Base-by-base conservation (phyloP, 2,113 vertebrate genomes). In the Delphinapterus leucas region DNA sequence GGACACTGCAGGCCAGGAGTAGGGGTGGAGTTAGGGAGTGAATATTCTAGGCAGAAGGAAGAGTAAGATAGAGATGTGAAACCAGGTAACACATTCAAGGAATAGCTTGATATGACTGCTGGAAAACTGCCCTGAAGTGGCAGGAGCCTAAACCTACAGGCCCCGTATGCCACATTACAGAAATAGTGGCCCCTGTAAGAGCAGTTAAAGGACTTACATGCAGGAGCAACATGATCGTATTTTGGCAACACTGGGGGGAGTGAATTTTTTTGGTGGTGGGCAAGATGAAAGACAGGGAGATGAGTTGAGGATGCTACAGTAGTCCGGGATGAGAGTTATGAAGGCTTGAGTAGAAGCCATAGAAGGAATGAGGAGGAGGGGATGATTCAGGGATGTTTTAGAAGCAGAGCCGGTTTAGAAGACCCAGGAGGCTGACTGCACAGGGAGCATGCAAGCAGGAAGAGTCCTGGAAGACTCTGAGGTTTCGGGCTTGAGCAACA, bases 31-130 rank as follows among this genome's bases (percentile, higher is more conserved):
- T 23, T 38, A 63, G 15, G 49, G 79, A 49, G 53, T 28, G 9
- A 83, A 53, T 6, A 44, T 38, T 90, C n/a, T 58, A 36, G 49
- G 47, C 82, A 97, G 95, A 98, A 91, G 89, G 81, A 77, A 88
- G 53, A 95, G 49, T 13, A 76, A 93, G 83, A 93, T 6, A 93
- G 65, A 93, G 92, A 96, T 67, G 49, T 83, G 94, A 93, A 65
- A 79, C 41, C 38, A 21, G 17, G 12, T 2, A 11, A 49, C 79
- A 73, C 26, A n/a, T 33, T 44, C 82, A 58, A 87, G 88, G 63
- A 61, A 74, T 1, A 84, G 92, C 63, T 47, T 74, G 47, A 82
- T 80, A 81, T 0, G 73, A 70, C 83, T 87, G 68, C 92, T 92
- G 61, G 86, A 84, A 53, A 68, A 68, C 28, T 41, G 77, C 38